Conservation (phyloP, 2,113 vertebrate genomes). For the Perca schrenkii region DNA sequence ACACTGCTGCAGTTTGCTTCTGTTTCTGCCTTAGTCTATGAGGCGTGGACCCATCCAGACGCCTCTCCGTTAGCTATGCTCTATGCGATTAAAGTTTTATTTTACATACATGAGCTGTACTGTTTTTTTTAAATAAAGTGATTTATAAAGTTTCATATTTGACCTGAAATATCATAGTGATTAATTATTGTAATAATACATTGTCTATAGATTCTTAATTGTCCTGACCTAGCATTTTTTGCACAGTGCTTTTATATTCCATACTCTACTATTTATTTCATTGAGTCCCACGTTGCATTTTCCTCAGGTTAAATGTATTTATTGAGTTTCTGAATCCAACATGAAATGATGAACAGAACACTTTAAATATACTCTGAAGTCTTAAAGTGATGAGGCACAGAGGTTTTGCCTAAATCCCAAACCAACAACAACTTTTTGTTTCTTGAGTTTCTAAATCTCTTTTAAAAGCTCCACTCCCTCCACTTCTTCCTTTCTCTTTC, state of each 20-base stretch:
- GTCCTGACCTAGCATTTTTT: background rate
- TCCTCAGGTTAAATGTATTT: background rate
- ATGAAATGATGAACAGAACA: background rate
- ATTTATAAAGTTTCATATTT: no score
- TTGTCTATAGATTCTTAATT: no score
- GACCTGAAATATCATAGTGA: no score
- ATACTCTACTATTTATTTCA: background rate
- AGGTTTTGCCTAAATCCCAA: background rate
- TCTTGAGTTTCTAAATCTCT: constrained; percentile 5
- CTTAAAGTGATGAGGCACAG: background rate
- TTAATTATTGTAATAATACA: no score
- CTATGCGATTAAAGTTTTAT: no score
- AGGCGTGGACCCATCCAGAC: no score
- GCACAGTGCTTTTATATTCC: no score
- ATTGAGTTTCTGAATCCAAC: background rate
- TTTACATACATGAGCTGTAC: no score
- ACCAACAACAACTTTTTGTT: background rate
- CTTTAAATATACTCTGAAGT: background rate
- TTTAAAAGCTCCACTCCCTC: constrained; percentile 1
- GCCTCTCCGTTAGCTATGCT: no score
- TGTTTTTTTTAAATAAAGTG: no score
- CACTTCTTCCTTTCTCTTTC: background rate
- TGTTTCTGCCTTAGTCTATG: no score
- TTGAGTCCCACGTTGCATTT: background rate
- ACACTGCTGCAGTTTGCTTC: background rate